Percentiles rank a stretch among this genome's conserved stretches.
phyloP scores from a whole-genome alignment of 1,140 invertebrate genomes.

The Leucophenga varia region DNA sequence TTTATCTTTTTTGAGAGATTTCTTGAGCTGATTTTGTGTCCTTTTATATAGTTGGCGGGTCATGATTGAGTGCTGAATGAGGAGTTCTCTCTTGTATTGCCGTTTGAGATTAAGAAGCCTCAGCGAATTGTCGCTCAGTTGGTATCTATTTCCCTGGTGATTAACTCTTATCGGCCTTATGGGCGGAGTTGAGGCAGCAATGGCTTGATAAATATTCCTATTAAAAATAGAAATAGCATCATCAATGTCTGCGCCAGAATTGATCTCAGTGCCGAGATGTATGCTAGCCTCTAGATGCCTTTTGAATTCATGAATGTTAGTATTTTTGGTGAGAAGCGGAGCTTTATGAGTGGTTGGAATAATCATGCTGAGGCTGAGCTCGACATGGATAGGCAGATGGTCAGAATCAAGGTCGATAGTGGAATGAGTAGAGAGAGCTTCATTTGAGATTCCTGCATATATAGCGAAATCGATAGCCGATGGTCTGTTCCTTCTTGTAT shows the following conservation, averaged over 20 bases:
- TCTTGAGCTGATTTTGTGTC: neutral
- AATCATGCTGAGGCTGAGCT: neutral
- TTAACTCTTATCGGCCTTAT: too few species aligned
- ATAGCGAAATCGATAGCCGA: constrained; percentile 12
- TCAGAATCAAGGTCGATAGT: constrained; percentile 2
- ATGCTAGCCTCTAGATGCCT: neutral
- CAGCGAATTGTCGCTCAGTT: neutral
- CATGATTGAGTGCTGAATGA: neutral
- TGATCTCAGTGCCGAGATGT: neutral
- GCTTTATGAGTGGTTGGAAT: neutral
- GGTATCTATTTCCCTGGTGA: too few species aligned
- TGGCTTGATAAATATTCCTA: neutral
- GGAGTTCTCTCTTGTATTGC: neutral
- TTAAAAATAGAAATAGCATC: neutral
- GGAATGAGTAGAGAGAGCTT: neutral
- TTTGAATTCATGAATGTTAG: neutral
- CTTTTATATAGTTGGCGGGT: neutral
- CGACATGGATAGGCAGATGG: neutral
- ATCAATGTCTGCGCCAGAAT: neutral
- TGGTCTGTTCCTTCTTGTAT: neutral
- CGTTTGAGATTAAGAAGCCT: neutral
- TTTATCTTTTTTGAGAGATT: neutral
- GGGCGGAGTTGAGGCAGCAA: neutral
- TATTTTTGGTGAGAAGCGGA: neutral
- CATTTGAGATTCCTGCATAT: neutral